phyloP scores from a whole-genome alignment of 1,140 invertebrate genomes.

The Dinothrombium tinctorium region DNA sequence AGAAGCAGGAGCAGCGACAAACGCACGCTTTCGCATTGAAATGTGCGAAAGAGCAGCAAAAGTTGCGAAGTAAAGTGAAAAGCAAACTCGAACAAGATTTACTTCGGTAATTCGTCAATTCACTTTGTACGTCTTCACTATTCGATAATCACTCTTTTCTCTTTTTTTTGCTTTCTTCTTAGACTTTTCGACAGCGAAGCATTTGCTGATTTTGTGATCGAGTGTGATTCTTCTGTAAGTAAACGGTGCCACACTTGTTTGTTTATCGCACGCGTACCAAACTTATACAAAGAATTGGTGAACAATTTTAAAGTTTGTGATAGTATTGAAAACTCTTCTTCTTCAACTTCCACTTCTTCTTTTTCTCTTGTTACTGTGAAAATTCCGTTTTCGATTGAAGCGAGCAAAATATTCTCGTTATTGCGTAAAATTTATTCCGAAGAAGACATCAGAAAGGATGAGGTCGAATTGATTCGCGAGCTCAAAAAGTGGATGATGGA shows the following conservation, averaged over 20 bases:
- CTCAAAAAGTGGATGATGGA: too few relatives aligned
- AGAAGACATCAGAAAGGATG: not conserved
- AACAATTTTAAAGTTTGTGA: not conserved
- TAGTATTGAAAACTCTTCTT: not conserved
- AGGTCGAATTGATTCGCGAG: too few relatives aligned
- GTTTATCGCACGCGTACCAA: not conserved
- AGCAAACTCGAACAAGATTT: slow-evolving; percentile 12
- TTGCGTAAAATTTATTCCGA: not conserved
- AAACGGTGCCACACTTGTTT: slow-evolving; percentile 1
- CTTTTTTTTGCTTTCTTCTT: not conserved
- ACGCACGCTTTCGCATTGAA: slow-evolving; percentile 14
- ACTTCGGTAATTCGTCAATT: slow-evolving; percentile 7
- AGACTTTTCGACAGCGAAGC: not conserved
- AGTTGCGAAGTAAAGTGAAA: slow-evolving; percentile 12
- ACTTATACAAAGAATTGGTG: not conserved
- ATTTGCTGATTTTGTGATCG: not conserved
- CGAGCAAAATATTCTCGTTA: not conserved
- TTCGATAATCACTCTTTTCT: not conserved
- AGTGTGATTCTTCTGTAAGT: not conserved
- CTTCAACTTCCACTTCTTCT: not conserved
- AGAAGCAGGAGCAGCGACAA: slow-evolving; percentile 9
- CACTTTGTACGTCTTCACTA: not conserved
- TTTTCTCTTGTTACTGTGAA: not conserved
- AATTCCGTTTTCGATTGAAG: not conserved
- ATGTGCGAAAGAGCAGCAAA: slow-evolving; percentile 14